phyloP scores from a whole-genome alignment of 2,113 vertebrate species.

The Nyctereutes procyonoides region DNA sequence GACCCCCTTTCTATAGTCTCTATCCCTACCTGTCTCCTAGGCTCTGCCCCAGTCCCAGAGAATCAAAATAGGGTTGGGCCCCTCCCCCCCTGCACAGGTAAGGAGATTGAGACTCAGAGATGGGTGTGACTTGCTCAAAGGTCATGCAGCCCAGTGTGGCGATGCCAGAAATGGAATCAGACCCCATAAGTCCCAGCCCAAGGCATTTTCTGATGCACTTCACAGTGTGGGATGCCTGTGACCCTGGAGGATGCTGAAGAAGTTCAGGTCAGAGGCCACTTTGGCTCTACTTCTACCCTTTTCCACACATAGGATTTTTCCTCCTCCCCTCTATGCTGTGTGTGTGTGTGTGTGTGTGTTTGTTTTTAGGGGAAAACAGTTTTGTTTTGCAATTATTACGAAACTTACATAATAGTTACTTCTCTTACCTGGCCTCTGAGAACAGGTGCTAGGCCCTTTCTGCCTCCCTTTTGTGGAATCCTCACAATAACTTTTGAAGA shows the following conservation, averaged over 20 bases:
- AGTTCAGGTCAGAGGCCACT: background rate
- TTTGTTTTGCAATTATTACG: constrained; percentile 78
- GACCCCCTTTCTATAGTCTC: background rate
- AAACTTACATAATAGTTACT: constrained; percentile 77
- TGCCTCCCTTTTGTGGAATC: background rate
- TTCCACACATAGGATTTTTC: background rate
- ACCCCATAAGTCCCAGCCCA: background rate
- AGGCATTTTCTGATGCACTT: background rate
- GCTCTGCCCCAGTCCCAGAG: background rate
- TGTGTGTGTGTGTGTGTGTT: background rate
- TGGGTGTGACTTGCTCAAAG: background rate
- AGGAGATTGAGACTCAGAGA: background rate
- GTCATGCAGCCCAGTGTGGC: background rate
- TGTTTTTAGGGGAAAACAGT: constrained; percentile 33
- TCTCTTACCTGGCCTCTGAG: background rate
- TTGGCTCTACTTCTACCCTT: background rate
- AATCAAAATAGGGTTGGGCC: background rate
- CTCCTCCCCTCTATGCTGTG: background rate
- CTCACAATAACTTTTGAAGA: background rate
- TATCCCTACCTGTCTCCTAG: background rate
- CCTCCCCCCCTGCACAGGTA: background rate
- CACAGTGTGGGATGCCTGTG: background rate
- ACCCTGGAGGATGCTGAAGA: background rate
- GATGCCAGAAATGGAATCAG: background rate
- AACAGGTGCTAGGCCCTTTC: background rate